These are phyloP conservation scores for Conus betulinus DNA, from an alignment of 1,140 invertebrate species.

Conservation along the genomic window DNA sequence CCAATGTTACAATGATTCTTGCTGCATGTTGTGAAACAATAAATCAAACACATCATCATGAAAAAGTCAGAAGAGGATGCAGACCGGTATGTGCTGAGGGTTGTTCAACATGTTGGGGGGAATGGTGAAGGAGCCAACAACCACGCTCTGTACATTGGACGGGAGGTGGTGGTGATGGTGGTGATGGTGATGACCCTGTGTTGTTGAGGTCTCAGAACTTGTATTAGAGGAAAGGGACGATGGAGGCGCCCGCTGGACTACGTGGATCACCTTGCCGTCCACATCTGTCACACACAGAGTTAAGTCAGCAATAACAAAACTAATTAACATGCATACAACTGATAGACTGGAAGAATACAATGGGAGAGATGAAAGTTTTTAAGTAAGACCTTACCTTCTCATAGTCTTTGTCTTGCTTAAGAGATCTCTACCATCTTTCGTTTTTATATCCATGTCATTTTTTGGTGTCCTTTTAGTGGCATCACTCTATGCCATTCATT, in stretches of 20 bases:
- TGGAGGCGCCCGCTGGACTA: constrained; percentile 90
- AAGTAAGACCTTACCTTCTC: too few species aligned
- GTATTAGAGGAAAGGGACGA: constrained; percentile 65
- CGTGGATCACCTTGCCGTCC: constrained; percentile 93
- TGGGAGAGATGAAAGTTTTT: too few species aligned
- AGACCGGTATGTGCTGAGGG: constrained; percentile 72
- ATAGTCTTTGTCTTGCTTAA: too few species aligned
- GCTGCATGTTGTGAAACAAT: too few species aligned
- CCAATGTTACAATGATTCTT: too few species aligned
- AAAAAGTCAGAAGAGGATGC: constrained; percentile 5
- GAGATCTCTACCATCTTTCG: too few species aligned
- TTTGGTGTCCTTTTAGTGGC: too few species aligned
- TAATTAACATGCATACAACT: too few species aligned
- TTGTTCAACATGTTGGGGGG: constrained; percentile 71
- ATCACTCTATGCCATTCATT: too few species aligned
- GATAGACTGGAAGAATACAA: too few species aligned
- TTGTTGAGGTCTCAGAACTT: constrained; percentile 55
- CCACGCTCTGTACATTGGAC: constrained; percentile 66
- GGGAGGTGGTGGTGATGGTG: constrained; percentile 29
- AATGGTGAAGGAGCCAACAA: constrained; percentile 74
- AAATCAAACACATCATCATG: neutral
- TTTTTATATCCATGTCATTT: too few species aligned
- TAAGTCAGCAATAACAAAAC: too few species aligned
- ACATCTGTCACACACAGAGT: constrained; percentile 83
- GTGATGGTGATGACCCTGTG: constrained; percentile 25